Evolutionary conservation across 2,888 invertebrate genomes (phyloP), one percentile per base, ranked within the genome.

Genomic region (Ctenicera cuprea): DNA sequence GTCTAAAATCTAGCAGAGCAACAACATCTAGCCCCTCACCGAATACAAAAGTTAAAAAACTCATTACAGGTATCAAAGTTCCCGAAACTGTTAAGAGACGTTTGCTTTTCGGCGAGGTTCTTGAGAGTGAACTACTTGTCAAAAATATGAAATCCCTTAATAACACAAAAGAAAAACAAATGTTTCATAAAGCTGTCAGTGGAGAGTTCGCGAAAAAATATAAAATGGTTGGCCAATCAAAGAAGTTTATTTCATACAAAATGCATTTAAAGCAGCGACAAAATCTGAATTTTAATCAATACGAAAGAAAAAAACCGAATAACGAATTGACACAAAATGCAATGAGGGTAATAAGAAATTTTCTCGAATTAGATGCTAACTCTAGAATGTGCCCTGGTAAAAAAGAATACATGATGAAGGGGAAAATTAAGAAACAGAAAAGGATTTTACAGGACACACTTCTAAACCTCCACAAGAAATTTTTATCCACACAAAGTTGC

Each of bases 381-480:
- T 33, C 30, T 14, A 54, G 30, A 16, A 54, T 54, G 54, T 33
- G 30, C 5, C 14, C 54, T 1, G 54, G 54, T 1, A 54, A 30
- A 16, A 54, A 54, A 11, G 54, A 54, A 5, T 33, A 14, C 5
- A 16, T 54, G 30, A 14, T 3, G 2, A 54, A 8, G 7, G 3
- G 7, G 1, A 41, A 14, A 41, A n/a, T 14, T 1, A 41, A 9
- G 30, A 26, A 54, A 26, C 26, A 54, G 11, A 33, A 30, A 14
- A 54, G 30, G 9, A 11, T 48, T 20, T 20, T 48, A 3, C 8
- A 5, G 9, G 16, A 48, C 8, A 2, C 18, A 1, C n/a, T 48
- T 14, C 1, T 5, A 20, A 20, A 48, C 16, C 8, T 48, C 2
- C 48, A 20, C 9, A 20, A 18, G 20, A 48, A 48, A 20, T 48